A percentile compares a stretch with the other conserved stretches of the same genome.
phyloP scores from a whole-genome alignment of 2,797 vertebrate genomes.

The Diglossa cyanea region DNA sequence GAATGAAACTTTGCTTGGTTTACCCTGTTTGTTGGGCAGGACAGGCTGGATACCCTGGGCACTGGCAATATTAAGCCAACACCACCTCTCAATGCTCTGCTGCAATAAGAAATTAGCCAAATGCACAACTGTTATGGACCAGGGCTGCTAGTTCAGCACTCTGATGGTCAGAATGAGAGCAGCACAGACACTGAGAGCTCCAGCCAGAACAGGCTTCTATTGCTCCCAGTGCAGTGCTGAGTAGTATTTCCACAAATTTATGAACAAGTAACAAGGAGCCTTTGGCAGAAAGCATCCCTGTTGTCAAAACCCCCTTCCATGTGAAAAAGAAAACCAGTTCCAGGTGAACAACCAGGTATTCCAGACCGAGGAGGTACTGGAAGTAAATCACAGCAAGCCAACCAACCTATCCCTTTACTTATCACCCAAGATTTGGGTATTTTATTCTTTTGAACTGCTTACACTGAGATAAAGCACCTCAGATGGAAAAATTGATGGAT shows the following conservation, averaged over 20 bases:
- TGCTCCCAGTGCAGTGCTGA: background rate
- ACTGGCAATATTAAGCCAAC: background rate
- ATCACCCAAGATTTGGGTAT: background rate
- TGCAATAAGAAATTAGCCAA: background rate
- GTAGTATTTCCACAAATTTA: background rate
- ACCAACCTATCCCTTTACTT: background rate
- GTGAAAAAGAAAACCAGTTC: background rate
- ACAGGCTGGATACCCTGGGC: background rate
- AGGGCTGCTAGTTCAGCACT: background rate
- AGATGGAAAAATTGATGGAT: background rate
- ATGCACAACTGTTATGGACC: background rate
- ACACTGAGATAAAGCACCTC: background rate
- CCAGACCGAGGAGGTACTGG: background rate
- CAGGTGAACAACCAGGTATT: background rate
- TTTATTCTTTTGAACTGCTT: background rate
- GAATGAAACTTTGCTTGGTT: background rate
- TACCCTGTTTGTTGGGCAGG: background rate
- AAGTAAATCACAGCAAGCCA: background rate
- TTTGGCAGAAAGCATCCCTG: background rate
- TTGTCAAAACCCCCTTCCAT: background rate
- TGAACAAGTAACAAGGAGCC: background rate
- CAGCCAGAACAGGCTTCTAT: background rate
- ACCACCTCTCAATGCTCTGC: background rate
- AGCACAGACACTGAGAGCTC: background rate
- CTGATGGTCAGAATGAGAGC: background rate